Base-by-base conservation (phyloP, 2,113 vertebrate genomes). In the Xiphophorus couchianus region DNA sequence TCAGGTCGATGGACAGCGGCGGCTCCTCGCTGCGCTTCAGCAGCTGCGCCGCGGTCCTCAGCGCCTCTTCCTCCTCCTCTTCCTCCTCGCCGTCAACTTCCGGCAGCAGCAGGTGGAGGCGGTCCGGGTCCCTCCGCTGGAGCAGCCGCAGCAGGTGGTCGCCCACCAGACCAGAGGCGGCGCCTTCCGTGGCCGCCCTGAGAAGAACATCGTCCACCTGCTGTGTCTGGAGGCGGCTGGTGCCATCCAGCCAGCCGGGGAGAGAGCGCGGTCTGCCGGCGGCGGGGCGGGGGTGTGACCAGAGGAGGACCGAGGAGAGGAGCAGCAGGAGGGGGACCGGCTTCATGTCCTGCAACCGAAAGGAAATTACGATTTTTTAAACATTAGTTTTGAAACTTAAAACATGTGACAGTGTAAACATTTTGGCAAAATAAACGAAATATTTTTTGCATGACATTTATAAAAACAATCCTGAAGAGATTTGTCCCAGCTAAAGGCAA, bases 1-100 rank as follows among this genome's bases (percentile, higher is more conserved):
- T 97, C 88, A 98, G 95, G 92, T 99, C 97, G 74, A 99, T 97
- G 81, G 97, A 98, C 64, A 98, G 94, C 1, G 95, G 95, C 7
- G 96, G 95, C 60, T 96, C 95, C 2, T 95, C 94, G 79, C 91
- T 91, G 71, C 97, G 92, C 77, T 96, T 96, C 71, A 86, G 69
- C 73, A 91, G 82, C 68, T 80, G 90, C 66, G 68, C 86, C 77
- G 77, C 70, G n/a, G 58, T 76, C 51, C 58, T 65, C 82, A 70
- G 80, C 31, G 58, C 73, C 12, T 71, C 82, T 0, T 68, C 77
- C 66, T 74, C 79, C 10, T 68, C 80, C 0, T 60, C 28, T 28
- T 28, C 76, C 66, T 74, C 79, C 28, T 31, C 30, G 12, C 71
- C 78, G 17, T 87, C 1, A 15, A 83, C 2, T 29, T 87, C 1